Base-by-base conservation (phyloP, 1,140 invertebrate species). In the Drosophila parabipectinata region DNA sequence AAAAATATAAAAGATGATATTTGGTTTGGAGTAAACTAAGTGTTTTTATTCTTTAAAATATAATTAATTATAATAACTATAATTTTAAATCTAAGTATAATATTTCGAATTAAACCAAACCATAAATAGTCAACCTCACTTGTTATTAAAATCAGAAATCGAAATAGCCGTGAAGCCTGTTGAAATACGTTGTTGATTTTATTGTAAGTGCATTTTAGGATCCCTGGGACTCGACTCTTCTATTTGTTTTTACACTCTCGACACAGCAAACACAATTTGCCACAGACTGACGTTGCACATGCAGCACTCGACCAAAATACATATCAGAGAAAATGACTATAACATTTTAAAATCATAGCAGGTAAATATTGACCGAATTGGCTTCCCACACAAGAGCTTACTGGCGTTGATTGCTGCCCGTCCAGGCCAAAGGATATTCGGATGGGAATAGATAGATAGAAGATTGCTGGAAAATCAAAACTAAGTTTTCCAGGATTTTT, bases 271-370 rank as follows among this genome's bases (percentile, higher is more conserved):
- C 62, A 76, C 72, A 75, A 75, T 76, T 76, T 75, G 15, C 54
- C 72, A 39, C 59, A 57, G 58, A 59, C 60, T 44, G 61, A 21
- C 61, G 63, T 30, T 55, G 66, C 28, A 39, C 53, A 39, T 69
- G 63, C 56, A 32, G 63, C 63, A 71, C 60, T 73, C 71, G 26
- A 74, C 59, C 63, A 48, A 75, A 74, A 57, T 56, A 57, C 60
- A 64, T 57, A 62, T 73, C 59, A 72, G 45, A 26, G 44, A 51
- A 66, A 76, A 76, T 58, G 77, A 76, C 77, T 71, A 79, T 61
- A 80, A 80, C 61, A 79, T 71, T 80, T 75, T 80, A 75, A 79
- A 79, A 80, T 80, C 77, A 79, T 75, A 63, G 51, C 77, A 80
- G 77, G 71, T 76, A 80, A 79, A 79, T 79, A 79, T 79, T 80